phyloP scores from a whole-genome alignment of 2,888 invertebrate genomes.

The Chymomyza amoena region DNA sequence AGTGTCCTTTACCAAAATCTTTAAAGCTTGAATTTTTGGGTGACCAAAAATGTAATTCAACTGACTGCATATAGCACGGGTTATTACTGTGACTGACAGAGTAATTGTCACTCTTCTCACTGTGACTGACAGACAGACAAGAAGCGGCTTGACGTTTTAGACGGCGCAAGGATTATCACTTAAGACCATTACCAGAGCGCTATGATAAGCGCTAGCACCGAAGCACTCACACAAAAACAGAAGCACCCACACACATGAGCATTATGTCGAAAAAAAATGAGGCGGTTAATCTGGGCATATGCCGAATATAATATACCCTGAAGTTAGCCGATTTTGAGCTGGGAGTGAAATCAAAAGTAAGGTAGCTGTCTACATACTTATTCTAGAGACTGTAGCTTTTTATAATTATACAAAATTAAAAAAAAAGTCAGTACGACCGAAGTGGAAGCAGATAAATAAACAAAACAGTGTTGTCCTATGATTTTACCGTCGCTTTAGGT shows the following conservation, averaged over 20 bases:
- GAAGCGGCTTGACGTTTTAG: constrained; percentile 48
- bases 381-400: too few species aligned
- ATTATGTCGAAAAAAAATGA: constrained; percentile 16
- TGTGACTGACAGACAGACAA: constrained; percentile 1
- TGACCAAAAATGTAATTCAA: neutral
- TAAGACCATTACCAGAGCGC: constrained; percentile 61
- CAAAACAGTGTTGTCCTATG: too few species aligned
- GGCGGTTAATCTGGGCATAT: too few species aligned
- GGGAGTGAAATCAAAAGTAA: too few species aligned
- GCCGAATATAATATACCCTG: neutral
- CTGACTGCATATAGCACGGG: too few species aligned
- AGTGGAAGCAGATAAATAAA: too few species aligned
- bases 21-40: neutral
- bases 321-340: too few species aligned
- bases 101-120: neutral
- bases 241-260: neutral
- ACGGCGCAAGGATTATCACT: constrained; percentile 62
- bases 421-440: too few species aligned
- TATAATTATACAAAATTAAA: too few species aligned
- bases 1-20: neutral
- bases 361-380: too few species aligned
- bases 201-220: neutral
- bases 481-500: too few species aligned
- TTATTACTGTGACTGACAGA: neutral
- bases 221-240: neutral